A percentile compares a stretch with the other conserved stretches of the same genome.
Evolutionary conservation across 2,888 invertebrate genomes (phyloP).

Genomic region (Parthenolecanium corni): DNA sequence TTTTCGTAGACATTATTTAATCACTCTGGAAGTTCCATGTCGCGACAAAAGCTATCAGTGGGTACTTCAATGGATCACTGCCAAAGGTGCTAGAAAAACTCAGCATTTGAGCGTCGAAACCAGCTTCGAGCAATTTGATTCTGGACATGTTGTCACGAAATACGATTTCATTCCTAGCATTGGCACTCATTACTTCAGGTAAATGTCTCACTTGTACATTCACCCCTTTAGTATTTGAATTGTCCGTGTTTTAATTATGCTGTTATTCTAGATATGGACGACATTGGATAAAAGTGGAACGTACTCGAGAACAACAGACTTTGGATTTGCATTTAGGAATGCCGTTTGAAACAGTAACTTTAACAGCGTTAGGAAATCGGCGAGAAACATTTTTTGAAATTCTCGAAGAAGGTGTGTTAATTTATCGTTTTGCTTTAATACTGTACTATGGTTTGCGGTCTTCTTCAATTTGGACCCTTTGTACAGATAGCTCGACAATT

Average conservation of each 20-base stretch:
- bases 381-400: slow-evolving; percentile 75
- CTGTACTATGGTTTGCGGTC: no score
- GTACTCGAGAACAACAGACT: slow-evolving; percentile 87
- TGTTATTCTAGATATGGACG: slow-evolving; percentile 54
- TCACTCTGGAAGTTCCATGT: slow-evolving; percentile 91
- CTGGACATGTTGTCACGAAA: slow-evolving; percentile 79
- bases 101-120: slow-evolving; percentile 96
- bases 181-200: slow-evolving; percentile 84
- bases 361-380: slow-evolving; percentile 81
- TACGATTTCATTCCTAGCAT: slow-evolving; percentile 94
- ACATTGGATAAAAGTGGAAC: slow-evolving; percentile 83
- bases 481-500: slow-evolving; percentile 57
- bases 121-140: slow-evolving; percentile 78
- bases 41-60: slow-evolving; percentile 94
- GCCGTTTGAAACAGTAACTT: slow-evolving; percentile 88
- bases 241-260: no score
- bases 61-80: slow-evolving; percentile 90
- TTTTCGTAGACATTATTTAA: slow-evolving; percentile 75
- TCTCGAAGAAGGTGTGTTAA: slow-evolving; percentile 72
- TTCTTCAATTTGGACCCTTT: no score
- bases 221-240: no score
- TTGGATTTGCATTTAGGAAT: slow-evolving; percentile 83
- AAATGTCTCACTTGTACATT: slow-evolving; percentile 33
- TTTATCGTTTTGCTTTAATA: no score
- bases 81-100: slow-evolving; percentile 71